Evolutionary conservation across 2,797 vertebrate species (phyloP).

Genomic region (Hydrolagus colliei): DNA sequence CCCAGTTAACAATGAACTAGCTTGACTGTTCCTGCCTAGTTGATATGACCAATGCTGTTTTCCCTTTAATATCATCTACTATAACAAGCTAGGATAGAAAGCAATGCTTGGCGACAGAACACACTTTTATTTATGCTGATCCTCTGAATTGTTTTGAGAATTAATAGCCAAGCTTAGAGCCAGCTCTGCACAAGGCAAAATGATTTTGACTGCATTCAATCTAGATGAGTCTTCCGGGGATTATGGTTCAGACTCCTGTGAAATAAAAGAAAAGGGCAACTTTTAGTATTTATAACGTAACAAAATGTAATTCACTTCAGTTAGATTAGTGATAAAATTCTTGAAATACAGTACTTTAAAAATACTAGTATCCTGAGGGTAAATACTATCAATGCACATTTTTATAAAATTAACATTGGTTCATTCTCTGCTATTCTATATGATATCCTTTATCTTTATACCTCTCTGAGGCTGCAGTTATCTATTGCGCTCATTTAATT

Average conservation of each 20-base stretch:
- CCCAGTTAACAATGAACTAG: neutral
- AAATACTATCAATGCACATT: no score
- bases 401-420: no score
- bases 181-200: slow-evolving; percentile 27
- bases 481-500: no score
- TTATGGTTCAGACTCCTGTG: slow-evolving; percentile 18
- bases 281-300: neutral
- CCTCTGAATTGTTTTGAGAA: neutral
- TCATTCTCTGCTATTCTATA: no score
- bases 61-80: neutral
- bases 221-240: neutral
- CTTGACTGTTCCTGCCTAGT: neutral
- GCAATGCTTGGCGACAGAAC: slow-evolving; percentile 15
- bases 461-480: no score
- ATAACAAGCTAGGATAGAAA: neutral
- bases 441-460: no score
- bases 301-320: neutral
- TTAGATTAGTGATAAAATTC: no score
- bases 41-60: neutral
- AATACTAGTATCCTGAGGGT: no score
- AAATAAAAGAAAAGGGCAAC: slow-evolving; percentile 5
- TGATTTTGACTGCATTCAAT: neutral
- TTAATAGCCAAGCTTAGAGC: slow-evolving; percentile 24
- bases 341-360: no score
- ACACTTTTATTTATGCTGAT: slow-evolving; percentile 6